Evolutionary conservation across 2,113 vertebrate species (phyloP).

Genomic region (cat (Felis catus)): DNA sequence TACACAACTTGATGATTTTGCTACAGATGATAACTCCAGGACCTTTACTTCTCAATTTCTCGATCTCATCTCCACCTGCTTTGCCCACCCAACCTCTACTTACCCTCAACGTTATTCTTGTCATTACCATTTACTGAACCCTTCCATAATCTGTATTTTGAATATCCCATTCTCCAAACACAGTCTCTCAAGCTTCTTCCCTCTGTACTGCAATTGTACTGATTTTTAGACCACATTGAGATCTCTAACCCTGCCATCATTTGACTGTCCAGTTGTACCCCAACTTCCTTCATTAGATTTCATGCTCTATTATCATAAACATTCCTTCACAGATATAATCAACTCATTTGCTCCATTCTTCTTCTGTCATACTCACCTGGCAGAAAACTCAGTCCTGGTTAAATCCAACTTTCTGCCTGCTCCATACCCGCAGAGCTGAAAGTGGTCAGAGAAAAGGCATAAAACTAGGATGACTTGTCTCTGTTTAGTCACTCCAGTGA

Average conservation of each 20-base stretch:
- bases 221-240: background rate
- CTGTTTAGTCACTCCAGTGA: background rate
- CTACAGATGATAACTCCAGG: background rate
- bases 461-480: background rate
- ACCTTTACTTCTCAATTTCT: background rate
- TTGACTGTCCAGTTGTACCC: background rate
- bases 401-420: background rate
- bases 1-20: background rate
- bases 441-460: background rate
- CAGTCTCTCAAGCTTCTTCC: background rate
- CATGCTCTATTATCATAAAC: background rate
- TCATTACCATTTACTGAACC: background rate
- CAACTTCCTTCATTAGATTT: background rate
- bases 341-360: background rate
- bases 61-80: background rate
- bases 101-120: background rate
- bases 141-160: background rate
- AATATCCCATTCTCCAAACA: background rate
- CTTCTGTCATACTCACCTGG: background rate
- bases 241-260: background rate
- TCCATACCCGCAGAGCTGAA: background rate
- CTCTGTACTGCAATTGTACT: background rate
- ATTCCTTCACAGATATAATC: background rate
- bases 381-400: background rate
- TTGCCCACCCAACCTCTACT: background rate